Evolutionary conservation across 2,113 vertebrate species (phyloP).

Genomic region (Otocyon megalotis): DNA sequence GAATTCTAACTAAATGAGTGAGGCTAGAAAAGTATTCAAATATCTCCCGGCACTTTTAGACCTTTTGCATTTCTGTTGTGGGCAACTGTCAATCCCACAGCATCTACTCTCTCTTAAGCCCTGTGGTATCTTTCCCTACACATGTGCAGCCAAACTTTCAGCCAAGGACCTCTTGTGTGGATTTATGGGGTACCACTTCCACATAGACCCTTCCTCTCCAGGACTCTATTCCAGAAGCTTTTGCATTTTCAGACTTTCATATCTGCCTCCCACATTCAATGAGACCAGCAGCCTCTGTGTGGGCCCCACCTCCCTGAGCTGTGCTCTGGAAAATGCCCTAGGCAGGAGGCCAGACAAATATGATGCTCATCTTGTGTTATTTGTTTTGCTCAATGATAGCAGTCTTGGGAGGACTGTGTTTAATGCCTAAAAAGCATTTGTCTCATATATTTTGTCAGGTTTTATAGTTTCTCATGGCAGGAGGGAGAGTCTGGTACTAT

Average conservation of each 20-base stretch:
- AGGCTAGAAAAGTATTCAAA: not conserved
- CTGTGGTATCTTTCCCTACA: not conserved
- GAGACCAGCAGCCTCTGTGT: not conserved
- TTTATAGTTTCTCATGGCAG: conserved; percentile 38
- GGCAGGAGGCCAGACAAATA: not conserved
- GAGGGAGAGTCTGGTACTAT: not conserved
- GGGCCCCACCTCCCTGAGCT: not conserved
- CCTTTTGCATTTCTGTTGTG: not conserved
- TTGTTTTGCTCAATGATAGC: not conserved
- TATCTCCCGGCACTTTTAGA: not conserved
- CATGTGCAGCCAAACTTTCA: not conserved
- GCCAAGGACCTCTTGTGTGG: not conserved
- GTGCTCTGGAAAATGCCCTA: not conserved
- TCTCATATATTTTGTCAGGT: not conserved
- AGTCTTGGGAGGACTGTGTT: not conserved
- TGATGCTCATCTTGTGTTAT: not conserved
- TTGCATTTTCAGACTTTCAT: not conserved
- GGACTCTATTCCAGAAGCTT: not conserved
- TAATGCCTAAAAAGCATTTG: not conserved
- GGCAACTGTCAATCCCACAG: not conserved
- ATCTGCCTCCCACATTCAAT: not conserved
- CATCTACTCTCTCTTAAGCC: not conserved
- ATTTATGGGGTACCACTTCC: not conserved
- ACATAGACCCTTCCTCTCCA: not conserved
- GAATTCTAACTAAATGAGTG: not conserved